A percentile compares a stretch with the other conserved stretches of the same genome.
phyloP scores from a whole-genome alignment of 2,888 invertebrate genomes.

The Fragum fragum region DNA sequence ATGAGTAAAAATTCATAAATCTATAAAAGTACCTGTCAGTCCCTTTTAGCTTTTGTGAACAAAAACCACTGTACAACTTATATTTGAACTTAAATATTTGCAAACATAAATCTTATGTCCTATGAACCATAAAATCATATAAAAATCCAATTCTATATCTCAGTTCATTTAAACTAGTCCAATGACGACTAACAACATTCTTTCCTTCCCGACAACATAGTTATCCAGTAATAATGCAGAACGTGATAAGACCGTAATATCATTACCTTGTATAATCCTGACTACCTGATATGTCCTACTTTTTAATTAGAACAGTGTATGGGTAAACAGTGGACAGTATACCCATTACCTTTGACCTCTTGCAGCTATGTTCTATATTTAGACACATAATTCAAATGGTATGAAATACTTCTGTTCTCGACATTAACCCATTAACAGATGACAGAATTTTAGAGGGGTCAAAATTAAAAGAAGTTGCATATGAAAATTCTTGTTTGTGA shows the following conservation, averaged over 20 bases:
- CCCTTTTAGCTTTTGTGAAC: not conserved
- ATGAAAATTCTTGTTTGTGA: no score
- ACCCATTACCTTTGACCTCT: not conserved
- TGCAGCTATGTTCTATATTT: not conserved
- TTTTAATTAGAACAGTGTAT: constrained; percentile 1
- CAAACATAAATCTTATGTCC: not conserved
- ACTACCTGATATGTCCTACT: not conserved
- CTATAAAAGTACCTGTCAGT: not conserved
- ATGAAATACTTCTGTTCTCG: no score
- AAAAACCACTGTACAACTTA: not conserved
- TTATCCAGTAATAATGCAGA: not conserved
- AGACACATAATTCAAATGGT: not conserved
- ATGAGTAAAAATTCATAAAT: not conserved
- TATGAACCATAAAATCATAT: not conserved
- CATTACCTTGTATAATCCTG: not conserved
- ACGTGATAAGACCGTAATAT: not conserved
- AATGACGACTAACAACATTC: not conserved
- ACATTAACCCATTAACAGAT: no score
- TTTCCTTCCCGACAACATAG: not conserved
- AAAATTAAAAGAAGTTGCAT: no score
- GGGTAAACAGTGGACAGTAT: not conserved
- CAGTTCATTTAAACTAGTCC: not conserved
- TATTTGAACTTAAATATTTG: not conserved
- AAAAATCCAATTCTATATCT: not conserved
- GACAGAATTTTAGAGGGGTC: no score